Conservation (phyloP, 2,888 invertebrate species). For the Druceiella hillmani region DNA sequence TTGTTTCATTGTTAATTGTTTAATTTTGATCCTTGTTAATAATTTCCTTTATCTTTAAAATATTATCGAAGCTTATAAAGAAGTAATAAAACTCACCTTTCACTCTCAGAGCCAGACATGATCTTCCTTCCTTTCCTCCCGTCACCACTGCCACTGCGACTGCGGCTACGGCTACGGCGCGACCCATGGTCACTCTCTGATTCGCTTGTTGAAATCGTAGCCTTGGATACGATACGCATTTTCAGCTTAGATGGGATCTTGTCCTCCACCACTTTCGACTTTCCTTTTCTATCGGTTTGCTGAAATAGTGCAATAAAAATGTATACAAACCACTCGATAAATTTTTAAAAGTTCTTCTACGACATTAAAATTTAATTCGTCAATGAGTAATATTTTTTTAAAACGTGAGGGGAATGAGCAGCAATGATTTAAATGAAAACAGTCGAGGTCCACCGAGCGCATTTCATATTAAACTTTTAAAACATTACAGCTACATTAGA, state of each 20-base stretch:
- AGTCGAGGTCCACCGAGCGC: no score
- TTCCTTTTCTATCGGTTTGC: no score
- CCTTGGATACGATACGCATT: conserved; percentile 86
- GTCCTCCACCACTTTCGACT: conserved; percentile 50
- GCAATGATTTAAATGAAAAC: no score
- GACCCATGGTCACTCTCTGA: conserved; percentile 62
- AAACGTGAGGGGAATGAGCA: no score
- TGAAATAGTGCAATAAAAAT: not conserved
- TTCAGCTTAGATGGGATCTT: conserved; percentile 81
- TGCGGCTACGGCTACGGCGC: conserved; percentile 44
- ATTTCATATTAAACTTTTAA: no score
- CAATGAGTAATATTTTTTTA: no score
- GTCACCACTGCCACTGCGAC: conserved; percentile 42
- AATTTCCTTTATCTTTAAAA: conserved; percentile 8
- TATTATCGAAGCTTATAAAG: conserved; percentile 20
- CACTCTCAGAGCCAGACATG: conserved; percentile 57
- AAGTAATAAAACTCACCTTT: conserved; percentile 35
- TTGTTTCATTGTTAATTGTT: no score
- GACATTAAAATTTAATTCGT: no score
- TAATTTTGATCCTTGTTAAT: no score
- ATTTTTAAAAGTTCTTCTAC: no score
- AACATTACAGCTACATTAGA: no score
- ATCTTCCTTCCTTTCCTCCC: conserved; percentile 53
- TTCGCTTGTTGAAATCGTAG: conserved; percentile 89
- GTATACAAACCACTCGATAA: conserved; percentile 5